phyloP scores from a whole-genome alignment of 2,888 invertebrate species.

The Tillus elongatus region DNA sequence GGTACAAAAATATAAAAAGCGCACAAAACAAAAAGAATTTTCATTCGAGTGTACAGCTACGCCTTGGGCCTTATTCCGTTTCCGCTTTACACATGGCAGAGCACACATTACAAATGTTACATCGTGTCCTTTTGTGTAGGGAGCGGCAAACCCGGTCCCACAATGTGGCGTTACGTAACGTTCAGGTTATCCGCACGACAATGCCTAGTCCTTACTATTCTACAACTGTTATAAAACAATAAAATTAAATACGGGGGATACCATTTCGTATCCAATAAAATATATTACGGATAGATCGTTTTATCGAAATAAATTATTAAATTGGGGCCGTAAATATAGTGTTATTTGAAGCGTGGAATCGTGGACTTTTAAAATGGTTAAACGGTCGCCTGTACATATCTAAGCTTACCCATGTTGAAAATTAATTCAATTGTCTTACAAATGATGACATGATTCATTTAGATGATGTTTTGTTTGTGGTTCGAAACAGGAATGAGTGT shows the following conservation, averaged over 20 bases:
- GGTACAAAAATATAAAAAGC: conserved; percentile 28
- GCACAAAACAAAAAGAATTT: conserved; percentile 9
- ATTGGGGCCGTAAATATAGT: conserved; percentile 36
- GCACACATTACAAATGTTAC: conserved; percentile 40
- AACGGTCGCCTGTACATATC: conserved; percentile 32
- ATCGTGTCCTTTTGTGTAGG: conserved; percentile 26
- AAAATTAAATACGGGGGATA: conserved; percentile 30
- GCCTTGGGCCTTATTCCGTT: conserved; percentile 40
- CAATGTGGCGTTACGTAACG: conserved; percentile 26
- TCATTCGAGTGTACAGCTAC: conserved; percentile 28
- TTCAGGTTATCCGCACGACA: conserved; percentile 9
- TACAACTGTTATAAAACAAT: conserved; percentile 37
- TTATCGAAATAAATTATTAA: conserved; percentile 32
- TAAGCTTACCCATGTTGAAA: conserved; percentile 41
- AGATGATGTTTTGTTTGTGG: conserved; percentile 24
- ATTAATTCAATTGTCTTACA: conserved; percentile 44
- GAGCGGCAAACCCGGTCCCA: conserved; percentile 35
- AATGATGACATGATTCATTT: conserved; percentile 40
- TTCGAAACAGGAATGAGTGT: conserved; percentile 9
- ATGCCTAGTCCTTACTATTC: conserved; percentile 15
- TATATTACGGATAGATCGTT: conserved; percentile 14
- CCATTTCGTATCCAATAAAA: conserved; percentile 34
- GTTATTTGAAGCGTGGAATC: conserved; percentile 28
- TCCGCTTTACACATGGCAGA: conserved; percentile 43
- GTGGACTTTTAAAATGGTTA: conserved; percentile 30